Evolutionary conservation across 2,113 vertebrate genomes (phyloP).

Genomic region (Bufo gargarizans): DNA sequence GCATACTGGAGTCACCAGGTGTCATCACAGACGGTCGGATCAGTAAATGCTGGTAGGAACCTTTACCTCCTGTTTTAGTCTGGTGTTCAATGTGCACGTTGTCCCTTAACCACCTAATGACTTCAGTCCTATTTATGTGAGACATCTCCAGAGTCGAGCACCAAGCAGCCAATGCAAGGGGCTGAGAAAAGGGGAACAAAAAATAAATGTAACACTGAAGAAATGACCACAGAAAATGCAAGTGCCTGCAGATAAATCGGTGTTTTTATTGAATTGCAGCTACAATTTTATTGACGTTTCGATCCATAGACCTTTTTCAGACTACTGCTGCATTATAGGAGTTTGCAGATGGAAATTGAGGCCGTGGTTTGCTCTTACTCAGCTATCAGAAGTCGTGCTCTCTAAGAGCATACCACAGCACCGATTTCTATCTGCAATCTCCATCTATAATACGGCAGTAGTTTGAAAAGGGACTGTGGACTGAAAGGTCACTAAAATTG

Average conservation of each 20-base stretch:
- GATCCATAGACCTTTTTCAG: too few relatives aligned
- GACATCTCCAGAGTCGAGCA: slow-evolving; percentile 78
- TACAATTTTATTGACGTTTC: too few relatives aligned
- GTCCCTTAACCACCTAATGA: slow-evolving; percentile 75
- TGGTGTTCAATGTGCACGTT: not conserved
- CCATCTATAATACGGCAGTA: too few relatives aligned
- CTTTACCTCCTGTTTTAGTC: slow-evolving; percentile 29
- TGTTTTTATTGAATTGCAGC: too few relatives aligned
- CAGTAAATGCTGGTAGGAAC: slow-evolving; percentile 73
- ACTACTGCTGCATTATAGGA: too few relatives aligned
- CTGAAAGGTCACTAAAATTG: too few relatives aligned
- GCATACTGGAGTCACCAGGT: not conserved
- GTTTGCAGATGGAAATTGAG: too few relatives aligned
- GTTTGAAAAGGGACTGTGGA: too few relatives aligned
- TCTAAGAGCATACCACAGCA: too few relatives aligned
- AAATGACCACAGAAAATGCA: not conserved
- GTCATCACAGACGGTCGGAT: slow-evolving; percentile 42
- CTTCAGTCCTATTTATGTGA: slow-evolving; percentile 64
- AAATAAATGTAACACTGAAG: not conserved
- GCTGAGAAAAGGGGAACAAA: slow-evolving; percentile 66
- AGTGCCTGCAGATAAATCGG: not conserved
- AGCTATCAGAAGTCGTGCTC: too few relatives aligned
- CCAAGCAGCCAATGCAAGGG: slow-evolving; percentile 77
- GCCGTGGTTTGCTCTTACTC: too few relatives aligned
- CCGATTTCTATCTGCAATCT: too few relatives aligned